Evolutionary conservation across 2,113 vertebrate genomes (phyloP).

Genomic region (Calidris pygmaea): DNA sequence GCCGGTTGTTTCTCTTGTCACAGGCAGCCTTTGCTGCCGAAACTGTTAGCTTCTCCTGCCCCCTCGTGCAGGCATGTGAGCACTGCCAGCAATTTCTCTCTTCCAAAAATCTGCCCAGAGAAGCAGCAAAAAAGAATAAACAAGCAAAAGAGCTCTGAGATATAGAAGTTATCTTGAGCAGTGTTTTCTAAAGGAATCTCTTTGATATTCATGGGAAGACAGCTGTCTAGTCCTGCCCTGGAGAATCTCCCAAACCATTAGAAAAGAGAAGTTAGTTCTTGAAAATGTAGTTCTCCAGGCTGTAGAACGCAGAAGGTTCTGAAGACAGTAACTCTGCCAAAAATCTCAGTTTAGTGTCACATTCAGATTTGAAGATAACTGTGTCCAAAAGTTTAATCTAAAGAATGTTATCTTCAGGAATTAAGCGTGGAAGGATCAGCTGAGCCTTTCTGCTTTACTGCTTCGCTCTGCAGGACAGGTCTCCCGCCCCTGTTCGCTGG

Average conservation of each 20-base stretch:
- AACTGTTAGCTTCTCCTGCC: conserved; percentile 75
- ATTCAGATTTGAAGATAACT: background rate
- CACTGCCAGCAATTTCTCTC: conserved; percentile 42
- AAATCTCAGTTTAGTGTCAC: background rate
- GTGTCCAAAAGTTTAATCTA: background rate
- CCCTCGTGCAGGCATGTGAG: conserved; percentile 71
- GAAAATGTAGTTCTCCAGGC: background rate
- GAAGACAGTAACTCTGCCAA: background rate
- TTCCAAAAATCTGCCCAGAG: background rate
- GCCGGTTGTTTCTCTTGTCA: background rate
- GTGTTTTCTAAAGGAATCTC: background rate
- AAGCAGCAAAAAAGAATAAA: background rate
- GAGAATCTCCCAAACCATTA: background rate
- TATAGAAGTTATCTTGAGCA: background rate
- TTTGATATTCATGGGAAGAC: background rate
- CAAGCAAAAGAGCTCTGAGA: background rate
- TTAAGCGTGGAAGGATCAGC: background rate
- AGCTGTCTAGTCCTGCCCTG: background rate
- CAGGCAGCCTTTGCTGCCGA: background rate
- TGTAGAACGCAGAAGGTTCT: background rate
- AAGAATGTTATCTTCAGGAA: background rate
- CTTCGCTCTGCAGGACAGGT: background rate
- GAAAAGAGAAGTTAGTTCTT: background rate
- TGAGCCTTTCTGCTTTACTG: background rate
- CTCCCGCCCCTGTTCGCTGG: background rate